Conservation (phyloP, 2,888 invertebrate species). For the Chouioia cunea region DNA sequence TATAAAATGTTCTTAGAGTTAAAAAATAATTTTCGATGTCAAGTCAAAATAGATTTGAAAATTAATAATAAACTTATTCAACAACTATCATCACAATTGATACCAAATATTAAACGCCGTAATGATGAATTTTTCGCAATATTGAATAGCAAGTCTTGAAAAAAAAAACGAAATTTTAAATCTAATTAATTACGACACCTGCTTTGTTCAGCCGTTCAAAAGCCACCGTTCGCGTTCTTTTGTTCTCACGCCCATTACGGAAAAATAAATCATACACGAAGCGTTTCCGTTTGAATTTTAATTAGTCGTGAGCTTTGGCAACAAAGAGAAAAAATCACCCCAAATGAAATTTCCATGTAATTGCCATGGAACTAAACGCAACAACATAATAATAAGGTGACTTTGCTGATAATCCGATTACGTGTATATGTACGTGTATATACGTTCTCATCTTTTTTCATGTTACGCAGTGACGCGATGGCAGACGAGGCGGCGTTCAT, state of each 20-base stretch:
- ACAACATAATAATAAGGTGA: constrained; percentile 23
- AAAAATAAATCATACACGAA: constrained; percentile 29
- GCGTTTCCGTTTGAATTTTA: constrained; percentile 35
- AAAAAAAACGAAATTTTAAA: too few species aligned
- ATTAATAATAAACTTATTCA: too few species aligned
- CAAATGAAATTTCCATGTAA: too few species aligned
- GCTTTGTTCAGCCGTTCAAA: not conserved
- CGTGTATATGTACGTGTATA: not conserved
- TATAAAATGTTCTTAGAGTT: too few species aligned
- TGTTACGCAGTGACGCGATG: too few species aligned
- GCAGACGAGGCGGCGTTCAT: too few species aligned
- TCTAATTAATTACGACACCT: constrained; percentile 13
- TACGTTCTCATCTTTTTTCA: not conserved
- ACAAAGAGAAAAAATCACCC: not conserved
- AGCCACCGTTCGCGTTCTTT: not conserved
- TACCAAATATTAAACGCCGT: too few species aligned
- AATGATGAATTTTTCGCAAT: too few species aligned
- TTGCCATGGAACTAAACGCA: not conserved
- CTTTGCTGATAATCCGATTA: constrained; percentile 27
- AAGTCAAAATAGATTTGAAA: too few species aligned
- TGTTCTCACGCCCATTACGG: constrained; percentile 5
- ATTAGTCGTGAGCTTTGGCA: constrained; percentile 15
- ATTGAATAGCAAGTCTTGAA: too few species aligned
- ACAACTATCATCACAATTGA: too few species aligned
- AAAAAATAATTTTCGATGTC: too few species aligned